Conservation (phyloP, 2,113 vertebrate species). For the Typhlomys cinereus region DNA sequence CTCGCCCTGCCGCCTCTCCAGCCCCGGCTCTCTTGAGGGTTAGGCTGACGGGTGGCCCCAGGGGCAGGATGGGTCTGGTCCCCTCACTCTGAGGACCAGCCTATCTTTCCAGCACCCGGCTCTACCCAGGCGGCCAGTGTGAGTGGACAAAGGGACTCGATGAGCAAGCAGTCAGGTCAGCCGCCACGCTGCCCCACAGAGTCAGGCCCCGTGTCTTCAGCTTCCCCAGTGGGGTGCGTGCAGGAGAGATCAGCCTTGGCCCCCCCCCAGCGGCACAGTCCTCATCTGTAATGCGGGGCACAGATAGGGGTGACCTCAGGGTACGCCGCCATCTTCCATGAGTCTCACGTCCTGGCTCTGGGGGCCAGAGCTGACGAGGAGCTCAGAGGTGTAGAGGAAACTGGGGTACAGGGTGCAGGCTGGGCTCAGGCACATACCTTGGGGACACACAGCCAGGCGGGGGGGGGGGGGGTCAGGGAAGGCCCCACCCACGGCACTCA, state of each 20-base stretch:
- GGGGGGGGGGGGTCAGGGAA: rapidly evolving
- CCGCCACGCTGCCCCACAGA: neutral
- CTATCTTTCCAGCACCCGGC: neutral
- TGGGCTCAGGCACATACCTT: neutral
- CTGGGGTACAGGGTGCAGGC: neutral
- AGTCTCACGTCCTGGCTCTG: neutral
- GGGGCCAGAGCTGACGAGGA: neutral
- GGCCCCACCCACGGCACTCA: too few species aligned
- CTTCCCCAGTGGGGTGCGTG: neutral
- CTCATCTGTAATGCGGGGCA: too few species aligned
- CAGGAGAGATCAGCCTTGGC: neutral
- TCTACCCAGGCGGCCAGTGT: rapidly evolving
- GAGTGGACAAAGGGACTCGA: rapidly evolving
- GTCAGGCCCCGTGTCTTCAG: neutral
- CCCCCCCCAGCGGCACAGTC: neutral
- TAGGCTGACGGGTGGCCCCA: neutral
- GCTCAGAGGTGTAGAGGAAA: rapidly evolving
- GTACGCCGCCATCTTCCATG: too few species aligned
- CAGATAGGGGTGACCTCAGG: too few species aligned
- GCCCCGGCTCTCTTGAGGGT: neutral
- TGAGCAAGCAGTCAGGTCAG: neutral
- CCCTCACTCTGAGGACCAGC: neutral
- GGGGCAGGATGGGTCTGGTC: neutral
- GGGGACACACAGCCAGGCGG: neutral
- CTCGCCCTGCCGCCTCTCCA: neutral